A percentile compares a stretch with the other conserved stretches of the same genome.
phyloP scores from a whole-genome alignment of 2,888 invertebrate genomes.

The Brassicogethes aeneus region DNA sequence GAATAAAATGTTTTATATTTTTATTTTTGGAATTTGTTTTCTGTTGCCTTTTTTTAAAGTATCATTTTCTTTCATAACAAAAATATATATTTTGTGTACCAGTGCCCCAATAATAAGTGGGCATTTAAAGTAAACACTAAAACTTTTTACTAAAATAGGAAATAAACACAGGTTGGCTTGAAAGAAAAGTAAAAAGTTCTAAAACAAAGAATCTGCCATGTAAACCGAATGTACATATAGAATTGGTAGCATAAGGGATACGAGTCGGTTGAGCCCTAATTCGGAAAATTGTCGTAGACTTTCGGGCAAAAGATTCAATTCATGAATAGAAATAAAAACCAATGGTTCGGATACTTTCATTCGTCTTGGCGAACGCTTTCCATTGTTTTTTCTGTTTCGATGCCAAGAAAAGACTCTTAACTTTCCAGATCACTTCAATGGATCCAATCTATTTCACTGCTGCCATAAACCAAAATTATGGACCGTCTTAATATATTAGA shows the following conservation, averaged over 20 bases:
- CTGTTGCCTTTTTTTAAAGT: no score
- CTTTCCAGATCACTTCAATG: conserved; percentile 35
- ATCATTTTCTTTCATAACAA: no score
- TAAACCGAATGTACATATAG: conserved; percentile 4
- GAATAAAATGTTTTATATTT: no score
- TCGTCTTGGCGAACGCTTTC: conserved; percentile 26
- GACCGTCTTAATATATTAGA: conserved; percentile 35
- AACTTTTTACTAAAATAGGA: no score
- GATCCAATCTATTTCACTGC: conserved; percentile 35
- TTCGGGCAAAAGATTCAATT: conserved; percentile 29
- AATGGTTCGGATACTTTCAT: conserved; percentile 37
- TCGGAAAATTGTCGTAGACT: conserved; percentile 21
- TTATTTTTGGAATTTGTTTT: no score
- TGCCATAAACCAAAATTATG: conserved; percentile 37
- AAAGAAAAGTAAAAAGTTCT: no score
- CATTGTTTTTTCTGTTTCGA: conserved; percentile 29
- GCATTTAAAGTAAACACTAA: no score
- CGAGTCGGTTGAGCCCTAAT: conserved; percentile 17
- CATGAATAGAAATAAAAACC: conserved; percentile 39
- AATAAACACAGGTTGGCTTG: no score
- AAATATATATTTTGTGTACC: no score
- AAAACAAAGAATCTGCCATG: background rate
- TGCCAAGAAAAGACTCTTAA: conserved; percentile 32
- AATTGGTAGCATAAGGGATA: conserved; percentile 11
- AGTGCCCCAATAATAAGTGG: no score